phyloP scores from a whole-genome alignment of 1,140 invertebrate species.

The Apis cerana region DNA sequence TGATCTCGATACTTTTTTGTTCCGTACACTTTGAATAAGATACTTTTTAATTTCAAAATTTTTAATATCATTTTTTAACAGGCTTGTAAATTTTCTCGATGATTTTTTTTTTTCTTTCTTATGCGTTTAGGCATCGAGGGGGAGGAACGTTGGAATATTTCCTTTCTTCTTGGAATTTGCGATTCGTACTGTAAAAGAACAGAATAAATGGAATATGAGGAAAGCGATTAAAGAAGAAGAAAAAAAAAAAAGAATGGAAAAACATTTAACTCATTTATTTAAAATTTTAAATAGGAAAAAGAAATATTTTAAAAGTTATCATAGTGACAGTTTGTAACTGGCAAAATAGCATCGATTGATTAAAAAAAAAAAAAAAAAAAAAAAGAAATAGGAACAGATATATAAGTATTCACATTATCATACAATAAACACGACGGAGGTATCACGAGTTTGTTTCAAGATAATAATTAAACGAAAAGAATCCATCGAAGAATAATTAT shows the following conservation, averaged over 20 bases:
- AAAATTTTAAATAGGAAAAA: slow-evolving; percentile 53
- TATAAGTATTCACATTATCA: slow-evolving; percentile 49
- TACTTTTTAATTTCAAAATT: too few relatives aligned
- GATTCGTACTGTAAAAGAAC: neutral
- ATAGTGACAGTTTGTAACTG: slow-evolving; percentile 41
- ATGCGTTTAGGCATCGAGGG: neutral
- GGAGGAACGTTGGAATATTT: neutral
- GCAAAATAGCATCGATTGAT: slow-evolving; percentile 31
- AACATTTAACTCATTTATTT: slow-evolving; percentile 47
- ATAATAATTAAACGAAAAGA: neutral
- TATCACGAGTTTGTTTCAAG: slow-evolving; percentile 30
- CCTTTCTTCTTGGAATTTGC: neutral
- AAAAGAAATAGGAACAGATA: slow-evolving; percentile 35
- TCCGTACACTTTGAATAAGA: neutral
- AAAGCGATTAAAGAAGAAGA: neutral
- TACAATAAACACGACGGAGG: slow-evolving; percentile 37
- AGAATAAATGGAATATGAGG: neutral
- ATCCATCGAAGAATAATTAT: neutral
- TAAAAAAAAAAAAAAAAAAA: slow-evolving; percentile 11
- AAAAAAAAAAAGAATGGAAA: slow-evolving; percentile 2
- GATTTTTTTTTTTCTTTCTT: neutral
- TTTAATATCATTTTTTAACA: neutral
- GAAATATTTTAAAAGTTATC: slow-evolving; percentile 36
- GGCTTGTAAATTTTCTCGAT: neutral
- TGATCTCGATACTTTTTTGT: neutral